phyloP scores from a whole-genome alignment of 2,797 vertebrate genomes.

The Prionace glauca region DNA sequence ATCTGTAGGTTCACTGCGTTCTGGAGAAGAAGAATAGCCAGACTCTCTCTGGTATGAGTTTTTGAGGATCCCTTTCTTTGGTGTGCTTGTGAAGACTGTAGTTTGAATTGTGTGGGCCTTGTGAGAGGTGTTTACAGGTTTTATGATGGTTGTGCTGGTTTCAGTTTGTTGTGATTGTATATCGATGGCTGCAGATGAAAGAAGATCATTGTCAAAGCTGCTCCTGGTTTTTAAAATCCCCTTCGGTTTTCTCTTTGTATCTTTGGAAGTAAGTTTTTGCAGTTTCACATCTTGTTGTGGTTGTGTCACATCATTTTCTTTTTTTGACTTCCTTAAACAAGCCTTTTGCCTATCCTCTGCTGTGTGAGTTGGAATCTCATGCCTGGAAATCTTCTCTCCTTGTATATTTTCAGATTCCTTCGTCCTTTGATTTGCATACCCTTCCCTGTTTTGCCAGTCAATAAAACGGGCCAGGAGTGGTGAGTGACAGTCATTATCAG shows the following conservation, averaged over 20 bases:
- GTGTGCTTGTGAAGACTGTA: conserved; percentile 54
- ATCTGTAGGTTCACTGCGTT: conserved; percentile 46
- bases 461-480: conserved; percentile 72
- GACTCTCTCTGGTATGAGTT: conserved; percentile 62
- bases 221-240: conserved; percentile 66
- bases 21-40: conserved; percentile 56
- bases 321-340: conserved; percentile 65
- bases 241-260: conserved; percentile 60
- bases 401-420: conserved; percentile 45
- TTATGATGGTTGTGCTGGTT: conserved; percentile 41
- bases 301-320: conserved; percentile 64
- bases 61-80: conserved; percentile 75
- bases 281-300: conserved; percentile 40
- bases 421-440: conserved; percentile 36
- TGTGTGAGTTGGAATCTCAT: neutral
- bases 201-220: conserved; percentile 55
- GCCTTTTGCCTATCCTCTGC: conserved; percentile 46
- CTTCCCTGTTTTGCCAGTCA: conserved; percentile 66
- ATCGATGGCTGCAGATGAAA: conserved; percentile 47
- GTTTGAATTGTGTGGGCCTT: conserved; percentile 39
- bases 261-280: conserved; percentile 40
- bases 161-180: neutral
- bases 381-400: neutral
- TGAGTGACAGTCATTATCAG: conserved; percentile 63
- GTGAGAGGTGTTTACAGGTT: conserved; percentile 42